Evolutionary conservation across 2,113 vertebrate species (phyloP).

Genomic region (Empidonax alnorum): DNA sequence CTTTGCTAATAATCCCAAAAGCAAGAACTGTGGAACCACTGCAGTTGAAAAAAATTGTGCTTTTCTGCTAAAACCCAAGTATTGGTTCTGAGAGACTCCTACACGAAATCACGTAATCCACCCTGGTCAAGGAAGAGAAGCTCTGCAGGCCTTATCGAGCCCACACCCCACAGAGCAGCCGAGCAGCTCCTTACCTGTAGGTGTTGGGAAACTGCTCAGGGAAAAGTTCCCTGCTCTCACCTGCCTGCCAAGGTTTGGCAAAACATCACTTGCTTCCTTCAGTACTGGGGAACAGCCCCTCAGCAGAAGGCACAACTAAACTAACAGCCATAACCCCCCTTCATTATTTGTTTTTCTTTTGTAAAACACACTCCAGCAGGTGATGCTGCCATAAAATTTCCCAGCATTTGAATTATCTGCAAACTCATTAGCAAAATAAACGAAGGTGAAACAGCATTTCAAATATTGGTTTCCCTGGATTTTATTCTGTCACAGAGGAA

Average conservation of each 20-base stretch:
- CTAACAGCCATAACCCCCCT: background rate
- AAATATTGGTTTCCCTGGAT: background rate
- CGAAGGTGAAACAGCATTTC: background rate
- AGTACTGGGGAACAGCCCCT: background rate
- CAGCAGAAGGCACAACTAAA: background rate
- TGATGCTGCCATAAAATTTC: background rate
- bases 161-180: background rate
- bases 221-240: background rate
- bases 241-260: background rate
- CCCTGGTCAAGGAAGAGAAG: background rate
- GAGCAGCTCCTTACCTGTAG: background rate
- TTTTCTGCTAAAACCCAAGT: background rate
- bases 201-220: background rate
- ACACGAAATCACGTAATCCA: background rate
- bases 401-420: background rate
- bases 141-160: background rate
- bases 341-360: background rate
- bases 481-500: background rate
- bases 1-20: background rate
- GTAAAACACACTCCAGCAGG: slow-evolving; percentile 2
- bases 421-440: slow-evolving; percentile 10
- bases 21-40: background rate
- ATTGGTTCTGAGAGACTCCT: background rate
- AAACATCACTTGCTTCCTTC: background rate
- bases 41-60: background rate